Evolutionary conservation across 2,797 vertebrate genomes (phyloP).

Genomic region (Sebastes hopkinsi): DNA sequence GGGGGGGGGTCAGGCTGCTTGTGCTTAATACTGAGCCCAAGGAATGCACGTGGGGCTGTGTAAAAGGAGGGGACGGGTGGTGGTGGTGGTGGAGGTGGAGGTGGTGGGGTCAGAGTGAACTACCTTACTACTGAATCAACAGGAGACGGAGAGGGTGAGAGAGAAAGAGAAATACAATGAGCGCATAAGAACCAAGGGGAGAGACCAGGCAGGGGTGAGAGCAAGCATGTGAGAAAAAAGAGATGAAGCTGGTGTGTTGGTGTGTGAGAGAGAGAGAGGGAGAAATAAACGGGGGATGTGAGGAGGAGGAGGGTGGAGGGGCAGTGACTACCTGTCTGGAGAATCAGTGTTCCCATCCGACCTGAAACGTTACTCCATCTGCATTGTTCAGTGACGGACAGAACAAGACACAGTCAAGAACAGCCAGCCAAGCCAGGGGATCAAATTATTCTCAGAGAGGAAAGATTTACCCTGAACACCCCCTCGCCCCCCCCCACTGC

Average conservation of each 20-base stretch:
- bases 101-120: slow-evolving; percentile 58
- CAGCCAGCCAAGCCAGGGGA: slow-evolving; percentile 72
- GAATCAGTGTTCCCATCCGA: slow-evolving; percentile 84
- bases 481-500: not conserved
- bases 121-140: slow-evolving; percentile 64
- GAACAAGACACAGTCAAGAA: slow-evolving; percentile 82
- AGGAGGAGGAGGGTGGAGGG: slow-evolving; percentile 11
- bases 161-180: slow-evolving; percentile 47
- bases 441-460: slow-evolving; percentile 79
- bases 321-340: slow-evolving; percentile 77
- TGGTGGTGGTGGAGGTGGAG: slow-evolving; percentile 35
- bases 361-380: slow-evolving; percentile 89
- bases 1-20: slow-evolving; percentile 23
- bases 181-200: slow-evolving; percentile 25
- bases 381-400: slow-evolving; percentile 88
- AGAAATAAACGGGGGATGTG: slow-evolving; percentile 26
- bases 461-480: slow-evolving; percentile 73
- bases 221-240: slow-evolving; percentile 38
- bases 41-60: slow-evolving; percentile 77
- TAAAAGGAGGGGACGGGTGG: slow-evolving; percentile 36
- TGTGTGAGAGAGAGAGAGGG: not conserved
- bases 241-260: slow-evolving; percentile 9
- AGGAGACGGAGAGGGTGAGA: slow-evolving; percentile 45
- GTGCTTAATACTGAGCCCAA: slow-evolving; percentile 78
- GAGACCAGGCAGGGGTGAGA: slow-evolving; percentile 34